A percentile compares a stretch with the other conserved stretches of the same genome.
These are phyloP conservation scores for Brachyalestes nurse DNA, from an alignment of 2,797 vertebrate species.

Conservation along the genomic window DNA sequence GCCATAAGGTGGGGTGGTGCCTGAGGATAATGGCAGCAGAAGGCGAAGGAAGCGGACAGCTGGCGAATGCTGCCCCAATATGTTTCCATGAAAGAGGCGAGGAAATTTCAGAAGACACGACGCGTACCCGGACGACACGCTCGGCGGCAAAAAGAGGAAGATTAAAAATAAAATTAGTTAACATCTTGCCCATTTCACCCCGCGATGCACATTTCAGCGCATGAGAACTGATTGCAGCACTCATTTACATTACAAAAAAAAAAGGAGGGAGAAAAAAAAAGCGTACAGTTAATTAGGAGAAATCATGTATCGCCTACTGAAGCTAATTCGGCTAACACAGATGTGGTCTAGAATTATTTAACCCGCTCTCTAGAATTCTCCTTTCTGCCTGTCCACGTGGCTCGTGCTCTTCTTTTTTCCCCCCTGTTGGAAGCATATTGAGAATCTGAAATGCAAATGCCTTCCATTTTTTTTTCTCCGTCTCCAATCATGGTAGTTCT, in stretches of 20 bases:
- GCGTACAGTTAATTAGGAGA: conserved; percentile 77
- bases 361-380: conserved; percentile 61
- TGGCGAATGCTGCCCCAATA: conserved; percentile 99
- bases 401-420: conserved; percentile 57
- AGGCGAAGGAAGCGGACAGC: conserved; percentile 97
- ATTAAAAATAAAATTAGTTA: conserved; percentile 94
- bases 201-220: conserved; percentile 80
- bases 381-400: conserved; percentile 41
- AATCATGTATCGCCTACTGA: conserved; percentile 75
- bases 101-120: conserved; percentile 94
- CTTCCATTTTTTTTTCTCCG: conserved; percentile 60
- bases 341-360: conserved; percentile 78
- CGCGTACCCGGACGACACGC: conserved; percentile 87
- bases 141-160: conserved; percentile 86
- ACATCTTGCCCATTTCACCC: conserved; percentile 88
- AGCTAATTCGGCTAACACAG: conserved; percentile 75
- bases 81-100: conserved; percentile 99
- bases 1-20: conserved; percentile 97
- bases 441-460: conserved; percentile 84
- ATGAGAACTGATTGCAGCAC: conserved; percentile 56
- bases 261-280: conserved; percentile 43
- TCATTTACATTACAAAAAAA: conserved; percentile 66
- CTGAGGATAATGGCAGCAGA: conserved; percentile 98
- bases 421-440: conserved; percentile 72
- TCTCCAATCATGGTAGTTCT: conserved; percentile 78